Evolutionary conservation across 2,797 vertebrate genomes (phyloP).

Genomic region (Gobio occitaniae): DNA sequence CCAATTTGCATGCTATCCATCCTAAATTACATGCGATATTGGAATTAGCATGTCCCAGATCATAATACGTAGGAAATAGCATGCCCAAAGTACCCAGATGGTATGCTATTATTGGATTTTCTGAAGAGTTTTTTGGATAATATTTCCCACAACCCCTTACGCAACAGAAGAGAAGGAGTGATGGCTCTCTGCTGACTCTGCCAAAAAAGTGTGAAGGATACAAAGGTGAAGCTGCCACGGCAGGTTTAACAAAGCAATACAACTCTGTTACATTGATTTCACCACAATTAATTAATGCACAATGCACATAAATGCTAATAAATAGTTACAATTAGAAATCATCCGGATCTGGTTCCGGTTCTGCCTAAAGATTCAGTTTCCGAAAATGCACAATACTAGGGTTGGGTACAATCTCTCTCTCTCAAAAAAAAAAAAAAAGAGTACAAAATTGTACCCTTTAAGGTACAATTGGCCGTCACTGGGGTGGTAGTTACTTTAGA

Average conservation of each 20-base stretch:
- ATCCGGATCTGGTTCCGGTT: too few relatives aligned
- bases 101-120: conserved; percentile 23
- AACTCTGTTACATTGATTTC: not conserved
- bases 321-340: too few relatives aligned
- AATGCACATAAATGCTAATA: not conserved
- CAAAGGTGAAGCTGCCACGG: not conserved
- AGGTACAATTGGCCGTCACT: too few relatives aligned
- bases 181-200: not conserved
- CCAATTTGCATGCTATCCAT: conserved; percentile 13
- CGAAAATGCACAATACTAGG: too few relatives aligned
- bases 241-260: conserved; percentile 8
- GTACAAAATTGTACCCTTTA: too few relatives aligned
- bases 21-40: not conserved
- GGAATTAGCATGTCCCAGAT: conserved; percentile 24
- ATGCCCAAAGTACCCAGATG: conserved; percentile 20
- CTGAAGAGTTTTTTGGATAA: not conserved
- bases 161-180: not conserved
- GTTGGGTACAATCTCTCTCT: too few relatives aligned
- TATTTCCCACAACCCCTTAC: conserved; percentile 3
- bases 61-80: conserved; percentile 7
- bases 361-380: too few relatives aligned
- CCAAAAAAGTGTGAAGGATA: not conserved
- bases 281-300: not conserved
- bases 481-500: too few relatives aligned
- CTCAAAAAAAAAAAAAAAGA: too few relatives aligned